Base-by-base conservation (phyloP, 2,113 vertebrate genomes). In the Jaculus jaculus region DNA sequence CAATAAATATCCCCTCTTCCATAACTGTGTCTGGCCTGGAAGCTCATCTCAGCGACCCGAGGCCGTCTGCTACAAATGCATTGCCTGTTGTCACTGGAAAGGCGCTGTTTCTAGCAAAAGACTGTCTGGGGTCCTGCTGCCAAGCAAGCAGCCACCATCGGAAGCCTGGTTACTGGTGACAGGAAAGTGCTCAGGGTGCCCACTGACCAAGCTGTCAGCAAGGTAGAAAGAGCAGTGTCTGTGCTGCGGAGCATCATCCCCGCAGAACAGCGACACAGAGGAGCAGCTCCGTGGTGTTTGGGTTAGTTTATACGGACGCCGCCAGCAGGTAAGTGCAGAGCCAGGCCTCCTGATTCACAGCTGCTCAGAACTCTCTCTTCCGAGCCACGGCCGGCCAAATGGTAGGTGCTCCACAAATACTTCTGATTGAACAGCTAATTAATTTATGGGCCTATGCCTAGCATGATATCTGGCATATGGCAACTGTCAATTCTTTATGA, bases 11-110 rank as follows among this genome's bases (percentile, higher is more conserved):
- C 42, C 42, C 42, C 8, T 47, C 42, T 47, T 47, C 42, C 42
- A 47, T 47, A 47, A 47, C 42, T 5, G 42, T 47, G 42, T 8
- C 42, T 47, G 42, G 42, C 42, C 42, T 47, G 42, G 42, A 47
- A 47, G 42, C 8, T 47, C 42, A 47, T 47, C n/a, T n/a, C n/a
- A n/a, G n/a, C n/a, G n/a, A n/a, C n/a, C n/a, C n/a, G n/a, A n/a
- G n/a, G n/a, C n/a, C n/a, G 42, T 47, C 42, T 47, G 42, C 42
- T 47, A 47, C 26, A 51, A 5, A 2, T 20, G 18, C 17, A 30
- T 92, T 90, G 87, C 51, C 66, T 77, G 17, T 87, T 51, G 91
- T 86, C 89, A 75, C 24, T 84, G 63, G 20, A 84, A 69, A 93
- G 51, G 20, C 42, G 54, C 39, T 5, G 3, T 69, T 87, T 91